Conservation (phyloP, 2,113 vertebrate species). For the Corynorhinus townsendii region DNA sequence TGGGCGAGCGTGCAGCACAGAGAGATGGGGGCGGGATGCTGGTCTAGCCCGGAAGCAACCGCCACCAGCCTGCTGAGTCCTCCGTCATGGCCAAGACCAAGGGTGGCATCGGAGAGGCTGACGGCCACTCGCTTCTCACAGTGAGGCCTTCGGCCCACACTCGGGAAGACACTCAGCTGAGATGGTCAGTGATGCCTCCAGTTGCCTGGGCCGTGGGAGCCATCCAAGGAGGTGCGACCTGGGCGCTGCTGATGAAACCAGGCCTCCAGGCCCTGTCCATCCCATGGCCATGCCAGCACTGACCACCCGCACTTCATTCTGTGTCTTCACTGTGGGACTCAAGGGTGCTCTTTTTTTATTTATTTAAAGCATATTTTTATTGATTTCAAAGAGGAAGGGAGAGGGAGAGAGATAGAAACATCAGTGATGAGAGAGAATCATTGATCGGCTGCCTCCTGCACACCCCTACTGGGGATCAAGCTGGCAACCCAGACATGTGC, state of each 20-base stretch:
- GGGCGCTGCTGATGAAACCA: not conserved
- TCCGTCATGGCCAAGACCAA: not conserved
- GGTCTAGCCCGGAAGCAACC: not conserved
- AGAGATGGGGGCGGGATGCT: accelerated
- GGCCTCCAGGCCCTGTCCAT: accelerated
- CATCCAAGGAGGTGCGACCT: not conserved
- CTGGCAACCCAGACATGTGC: too few relatives aligned
- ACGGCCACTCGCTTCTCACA: not conserved
- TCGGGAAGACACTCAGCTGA: accelerated
- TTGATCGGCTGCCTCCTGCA: too few relatives aligned
- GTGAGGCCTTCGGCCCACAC: not conserved
- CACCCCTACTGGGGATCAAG: too few relatives aligned
- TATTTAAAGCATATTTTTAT: not conserved
- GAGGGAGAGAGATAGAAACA: too few relatives aligned
- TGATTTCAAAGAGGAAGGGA: too few relatives aligned
- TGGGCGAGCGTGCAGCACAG: too few relatives aligned
- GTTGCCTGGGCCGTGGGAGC: not conserved
- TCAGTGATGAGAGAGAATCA: too few relatives aligned
- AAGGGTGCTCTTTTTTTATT: not conserved
- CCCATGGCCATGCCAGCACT: not conserved
- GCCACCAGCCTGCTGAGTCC: not conserved
- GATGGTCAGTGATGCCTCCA: not conserved
- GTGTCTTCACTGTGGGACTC: not conserved
- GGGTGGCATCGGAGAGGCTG: not conserved
- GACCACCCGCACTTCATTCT: not conserved